A percentile compares a stretch with the other conserved stretches of the same genome.
Conservation (phyloP, 92 coral and sea anemone species). For the Phenganax marumi region DNA sequence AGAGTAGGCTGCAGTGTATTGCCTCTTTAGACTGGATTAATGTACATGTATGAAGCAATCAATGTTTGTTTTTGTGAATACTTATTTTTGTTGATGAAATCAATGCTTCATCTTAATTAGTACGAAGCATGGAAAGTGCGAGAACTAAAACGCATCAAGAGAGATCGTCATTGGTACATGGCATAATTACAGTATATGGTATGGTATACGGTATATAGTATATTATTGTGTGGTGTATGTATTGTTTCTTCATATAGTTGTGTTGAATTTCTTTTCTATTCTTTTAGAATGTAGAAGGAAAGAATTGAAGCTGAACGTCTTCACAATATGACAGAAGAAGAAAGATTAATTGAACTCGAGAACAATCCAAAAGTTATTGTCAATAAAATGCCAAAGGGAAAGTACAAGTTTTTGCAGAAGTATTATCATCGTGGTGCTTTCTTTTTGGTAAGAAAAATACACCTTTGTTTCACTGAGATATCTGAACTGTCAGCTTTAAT, state of each 20-base stretch:
- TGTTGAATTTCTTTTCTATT: not conserved
- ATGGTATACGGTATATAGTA: no score
- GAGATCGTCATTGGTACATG: conserved; percentile 69
- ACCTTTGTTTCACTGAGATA: not conserved
- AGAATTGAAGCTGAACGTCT: conserved; percentile 76
- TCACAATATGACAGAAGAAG: conserved; percentile 80
- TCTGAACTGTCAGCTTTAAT: not conserved
- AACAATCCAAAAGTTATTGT: conserved; percentile 72
- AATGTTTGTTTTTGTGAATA: not conserved
- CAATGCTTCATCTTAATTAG: conserved; percentile 31
- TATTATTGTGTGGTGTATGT: not conserved
- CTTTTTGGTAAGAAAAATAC: conserved; percentile 69
- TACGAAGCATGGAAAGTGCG: conserved; percentile 96
- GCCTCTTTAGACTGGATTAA: no score
- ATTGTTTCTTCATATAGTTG: not conserved
- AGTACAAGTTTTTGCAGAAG: conserved; percentile 90
- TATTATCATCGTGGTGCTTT: conserved; percentile 92
- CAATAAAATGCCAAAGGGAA: conserved; percentile 86
- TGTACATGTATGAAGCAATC: no score
- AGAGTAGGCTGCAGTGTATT: no score
- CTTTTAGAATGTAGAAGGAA: conserved; percentile 75
- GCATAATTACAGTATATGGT: no score
- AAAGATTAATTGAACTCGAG: conserved; percentile 71
- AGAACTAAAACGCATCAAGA: conserved; percentile 83
- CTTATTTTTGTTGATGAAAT: not conserved